Base-by-base conservation (phyloP, 2,888 invertebrate genomes). In the Mythimna lalbum region DNA sequence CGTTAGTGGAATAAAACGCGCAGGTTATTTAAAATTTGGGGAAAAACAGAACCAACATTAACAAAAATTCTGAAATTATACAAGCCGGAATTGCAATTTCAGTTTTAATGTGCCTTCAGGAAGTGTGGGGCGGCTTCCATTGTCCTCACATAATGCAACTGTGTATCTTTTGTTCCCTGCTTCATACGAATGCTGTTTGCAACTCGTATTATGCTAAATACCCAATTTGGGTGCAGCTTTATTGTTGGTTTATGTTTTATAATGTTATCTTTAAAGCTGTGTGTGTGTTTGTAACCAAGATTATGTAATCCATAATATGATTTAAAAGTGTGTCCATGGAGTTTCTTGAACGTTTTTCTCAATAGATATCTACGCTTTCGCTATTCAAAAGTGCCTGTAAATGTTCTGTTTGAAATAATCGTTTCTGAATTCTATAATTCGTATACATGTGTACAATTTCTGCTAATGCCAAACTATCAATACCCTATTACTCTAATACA, bases 121-220 rank as follows among this genome's bases (percentile, higher is more conserved):
- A 79, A 72, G 69, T 74, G 47, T 69, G 49, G 68, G 21, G 23
- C 55, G 57, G 59, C 33, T 64, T 21, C 56, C 62, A 82, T 83
- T 84, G 82, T 76, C 49, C 65, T 23, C 64, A 66, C 62, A 68
- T 77, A 82, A 77, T 82, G 70, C 69, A 56, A 43, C 70, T 66
- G 63, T 74, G 64, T 68, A 53, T 63, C 80, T 70, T 84, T 83
- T 84, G 76, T 82, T 73, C 64, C 59, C 21, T 50, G 23, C 50
- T 55, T 62, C 63, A 52, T 73, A 63, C 55, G 61, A 74, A 76
- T 75, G 61, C 73, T 68, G 57, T 66, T 69, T 61, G 72, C 59
- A 52, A 62, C 59, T 67, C 61, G 47, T 80, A 63, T 78, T 82
- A 76, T 78, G 73, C 62, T 74, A 70, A 80, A 72, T 73, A 72